Percentiles rank a stretch among this genome's conserved stretches.
These are phyloP conservation scores for Drosophila ficusphila DNA, from an alignment of 1,140 invertebrate species.

Conservation along the genomic window DNA sequence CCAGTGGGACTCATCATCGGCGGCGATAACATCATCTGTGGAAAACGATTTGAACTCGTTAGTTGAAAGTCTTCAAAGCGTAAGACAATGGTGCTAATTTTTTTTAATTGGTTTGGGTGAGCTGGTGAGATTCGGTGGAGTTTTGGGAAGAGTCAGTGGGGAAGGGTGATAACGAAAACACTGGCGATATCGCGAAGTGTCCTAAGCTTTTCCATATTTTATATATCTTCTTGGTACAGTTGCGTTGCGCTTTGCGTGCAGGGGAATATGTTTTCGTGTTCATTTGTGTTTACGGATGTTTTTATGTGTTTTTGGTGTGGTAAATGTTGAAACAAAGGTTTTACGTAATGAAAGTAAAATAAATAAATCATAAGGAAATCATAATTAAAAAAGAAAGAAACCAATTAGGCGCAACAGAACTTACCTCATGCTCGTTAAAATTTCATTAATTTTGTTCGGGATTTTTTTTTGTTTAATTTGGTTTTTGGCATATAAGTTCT, in stretches of 20 bases:
- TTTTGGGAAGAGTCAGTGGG: slow-evolving; percentile 12
- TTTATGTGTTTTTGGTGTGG: slow-evolving; percentile 25
- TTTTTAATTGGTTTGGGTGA: slow-evolving; percentile 6
- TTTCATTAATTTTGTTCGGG: slow-evolving; percentile 49
- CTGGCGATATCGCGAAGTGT: slow-evolving; percentile 15
- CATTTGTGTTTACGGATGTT: slow-evolving; percentile 15
- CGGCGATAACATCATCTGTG: slow-evolving; percentile 83
- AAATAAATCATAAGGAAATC: slow-evolving; percentile 34
- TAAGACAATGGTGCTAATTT: slow-evolving; percentile 8
- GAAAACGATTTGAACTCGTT: neutral
- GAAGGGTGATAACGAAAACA: neutral
- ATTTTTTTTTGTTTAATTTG: slow-evolving; percentile 23
- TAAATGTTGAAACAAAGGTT: slow-evolving; percentile 29
- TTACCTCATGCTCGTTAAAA: slow-evolving; percentile 79
- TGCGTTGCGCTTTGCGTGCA: slow-evolving; percentile 40
- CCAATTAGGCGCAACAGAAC: slow-evolving; percentile 80
- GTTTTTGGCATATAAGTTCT: slow-evolving; percentile 52
- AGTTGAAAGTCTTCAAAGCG: neutral
- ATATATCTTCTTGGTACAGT: slow-evolving; percentile 28
- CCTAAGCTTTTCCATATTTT: slow-evolving; percentile 6
- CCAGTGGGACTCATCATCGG: slow-evolving; percentile 89
- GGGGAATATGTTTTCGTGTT: slow-evolving; percentile 19
- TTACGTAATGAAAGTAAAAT: slow-evolving; percentile 41
- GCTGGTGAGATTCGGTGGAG: slow-evolving; percentile 15
- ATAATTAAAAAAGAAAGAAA: slow-evolving; percentile 53